phyloP scores from a whole-genome alignment of 1,140 invertebrate genomes.

The Hetaerina americana region DNA sequence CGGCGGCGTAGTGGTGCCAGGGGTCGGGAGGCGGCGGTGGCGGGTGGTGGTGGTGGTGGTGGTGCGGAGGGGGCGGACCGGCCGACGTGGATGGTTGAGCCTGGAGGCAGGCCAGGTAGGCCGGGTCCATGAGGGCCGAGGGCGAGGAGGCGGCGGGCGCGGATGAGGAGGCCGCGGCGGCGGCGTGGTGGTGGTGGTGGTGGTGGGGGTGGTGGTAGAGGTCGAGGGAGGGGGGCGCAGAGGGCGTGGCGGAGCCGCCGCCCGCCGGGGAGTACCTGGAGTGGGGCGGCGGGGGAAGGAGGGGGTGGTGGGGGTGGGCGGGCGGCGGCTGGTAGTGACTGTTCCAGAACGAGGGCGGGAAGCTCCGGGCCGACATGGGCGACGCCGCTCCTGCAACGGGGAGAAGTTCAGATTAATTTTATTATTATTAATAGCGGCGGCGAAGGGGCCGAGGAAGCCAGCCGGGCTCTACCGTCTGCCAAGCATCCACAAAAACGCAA shows the following conservation, averaged over 20 bases:
- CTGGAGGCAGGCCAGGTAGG: not conserved
- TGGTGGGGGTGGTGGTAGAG: not conserved
- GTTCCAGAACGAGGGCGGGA: slow-evolving; percentile 88
- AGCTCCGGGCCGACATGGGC: slow-evolving; percentile 80
- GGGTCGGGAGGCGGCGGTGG: not conserved
- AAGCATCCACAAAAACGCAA: too few relatives aligned
- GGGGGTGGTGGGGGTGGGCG: slow-evolving; percentile 29
- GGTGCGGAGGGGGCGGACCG: not conserved
- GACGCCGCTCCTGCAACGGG: slow-evolving; percentile 63
- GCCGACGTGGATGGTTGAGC: not conserved
- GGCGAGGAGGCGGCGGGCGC: not conserved
- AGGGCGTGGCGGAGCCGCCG: slow-evolving; percentile 26
- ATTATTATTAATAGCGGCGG: too few relatives aligned
- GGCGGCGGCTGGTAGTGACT: slow-evolving; percentile 54
- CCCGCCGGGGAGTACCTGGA: slow-evolving; percentile 12
- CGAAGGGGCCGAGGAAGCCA: too few relatives aligned
- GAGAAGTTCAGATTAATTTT: not conserved
- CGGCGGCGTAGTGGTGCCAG: not conserved
- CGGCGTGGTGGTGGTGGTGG: slow-evolving; percentile 27
- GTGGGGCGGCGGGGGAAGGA: slow-evolving; percentile 35
- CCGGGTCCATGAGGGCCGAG: not conserved
- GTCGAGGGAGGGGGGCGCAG: slow-evolving; percentile 26
- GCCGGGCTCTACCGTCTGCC: too few relatives aligned
- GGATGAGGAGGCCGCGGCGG: not conserved
- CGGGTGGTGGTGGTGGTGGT: not conserved